Conservation (phyloP, 2,797 vertebrate species). For the Saxicola maurus region DNA sequence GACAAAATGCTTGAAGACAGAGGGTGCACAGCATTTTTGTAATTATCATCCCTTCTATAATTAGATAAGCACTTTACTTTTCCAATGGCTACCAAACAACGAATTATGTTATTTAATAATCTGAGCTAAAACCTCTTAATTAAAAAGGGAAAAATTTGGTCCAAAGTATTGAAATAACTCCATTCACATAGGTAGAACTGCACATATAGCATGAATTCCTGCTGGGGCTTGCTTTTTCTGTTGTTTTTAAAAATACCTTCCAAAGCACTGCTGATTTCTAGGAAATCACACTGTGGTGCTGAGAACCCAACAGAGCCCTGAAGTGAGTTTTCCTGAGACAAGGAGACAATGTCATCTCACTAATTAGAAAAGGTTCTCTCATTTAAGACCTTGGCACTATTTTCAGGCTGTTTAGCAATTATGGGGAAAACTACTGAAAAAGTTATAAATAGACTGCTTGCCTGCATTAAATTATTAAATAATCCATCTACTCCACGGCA, state of each 20-base stretch:
- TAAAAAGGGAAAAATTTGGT: not conserved
- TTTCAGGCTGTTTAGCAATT: slow-evolving; percentile 27
- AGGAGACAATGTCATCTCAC: not conserved
- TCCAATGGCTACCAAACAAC: not conserved
- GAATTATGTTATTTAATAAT: not conserved
- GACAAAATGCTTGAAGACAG: not conserved
- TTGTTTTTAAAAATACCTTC: not conserved
- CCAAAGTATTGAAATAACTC: not conserved
- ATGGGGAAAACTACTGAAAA: not conserved
- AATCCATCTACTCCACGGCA: not conserved
- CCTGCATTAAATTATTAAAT: slow-evolving; percentile 23
- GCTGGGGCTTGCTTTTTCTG: not conserved
- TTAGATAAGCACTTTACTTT: not conserved
- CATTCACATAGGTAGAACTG: not conserved
- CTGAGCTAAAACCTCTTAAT: not conserved
- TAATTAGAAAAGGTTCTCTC: slow-evolving; percentile 19
- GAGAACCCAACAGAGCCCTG: not conserved
- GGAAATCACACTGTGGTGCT: not conserved
- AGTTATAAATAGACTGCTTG: slow-evolving; percentile 19
- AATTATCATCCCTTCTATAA: not conserved
- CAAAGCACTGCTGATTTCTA: not conserved
- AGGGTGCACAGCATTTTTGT: not conserved
- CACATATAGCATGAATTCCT: not conserved
- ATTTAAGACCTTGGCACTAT: slow-evolving; percentile 8
- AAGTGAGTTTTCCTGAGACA: slow-evolving; percentile 17